phyloP scores from a whole-genome alignment of 53 echinoderm and acorn worm species.

The Echinarachnius parma region DNA sequence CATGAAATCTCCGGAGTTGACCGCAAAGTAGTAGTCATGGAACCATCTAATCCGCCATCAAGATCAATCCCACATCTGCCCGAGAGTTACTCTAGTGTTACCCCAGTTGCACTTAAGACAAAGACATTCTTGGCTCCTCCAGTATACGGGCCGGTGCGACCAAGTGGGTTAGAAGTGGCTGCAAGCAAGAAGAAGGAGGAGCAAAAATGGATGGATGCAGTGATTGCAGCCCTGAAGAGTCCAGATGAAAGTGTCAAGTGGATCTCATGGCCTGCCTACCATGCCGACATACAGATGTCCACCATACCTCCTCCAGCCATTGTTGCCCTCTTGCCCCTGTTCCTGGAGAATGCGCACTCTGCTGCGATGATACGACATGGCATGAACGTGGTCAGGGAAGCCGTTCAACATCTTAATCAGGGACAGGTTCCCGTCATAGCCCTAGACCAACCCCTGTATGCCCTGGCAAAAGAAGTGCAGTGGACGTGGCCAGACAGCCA shows the following conservation, averaged over 20 bases:
- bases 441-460: constrained; percentile 44
- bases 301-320: not conserved
- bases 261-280: constrained; percentile 43
- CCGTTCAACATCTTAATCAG: constrained; percentile 36
- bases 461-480: constrained; percentile 43
- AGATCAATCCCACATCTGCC: constrained; percentile 1
- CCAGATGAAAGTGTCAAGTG: too few species aligned
- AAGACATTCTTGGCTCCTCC: not conserved
- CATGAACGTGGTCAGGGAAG: constrained; percentile 13
- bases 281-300: not conserved
- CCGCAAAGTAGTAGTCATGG: not conserved
- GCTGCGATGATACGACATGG: constrained; percentile 21
- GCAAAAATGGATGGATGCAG: constrained; percentile 1
- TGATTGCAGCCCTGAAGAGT: not conserved
- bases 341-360: constrained; percentile 17
- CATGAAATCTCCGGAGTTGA: not conserved
- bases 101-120: constrained; percentile 7
- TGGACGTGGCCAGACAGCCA: constrained; percentile 9
- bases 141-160: constrained; percentile 16
- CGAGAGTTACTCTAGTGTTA: constrained; percentile 2
- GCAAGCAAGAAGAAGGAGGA: constrained; percentile 6
- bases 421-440: constrained; percentile 52
- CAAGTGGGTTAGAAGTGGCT: not conserved
- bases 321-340: constrained; percentile 38
- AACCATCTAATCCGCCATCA: not conserved